Evolutionary conservation across 35 echinoderm and acorn worm genomes (phyloP).

Genomic region (Lytechinus pictus): DNA sequence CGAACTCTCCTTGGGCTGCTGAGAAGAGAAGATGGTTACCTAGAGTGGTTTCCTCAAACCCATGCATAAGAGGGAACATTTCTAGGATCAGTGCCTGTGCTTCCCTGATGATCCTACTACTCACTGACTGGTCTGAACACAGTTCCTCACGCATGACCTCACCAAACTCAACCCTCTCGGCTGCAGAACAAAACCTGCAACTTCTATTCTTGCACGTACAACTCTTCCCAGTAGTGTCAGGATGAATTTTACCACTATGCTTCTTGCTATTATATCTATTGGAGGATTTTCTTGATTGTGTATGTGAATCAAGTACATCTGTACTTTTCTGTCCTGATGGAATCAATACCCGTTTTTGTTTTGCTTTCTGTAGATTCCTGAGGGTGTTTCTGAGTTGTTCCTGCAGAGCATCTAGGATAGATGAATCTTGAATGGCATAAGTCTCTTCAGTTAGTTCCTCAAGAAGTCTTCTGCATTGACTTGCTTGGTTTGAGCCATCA

Average conservation of each 20-base stretch:
- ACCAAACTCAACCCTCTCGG: background rate
- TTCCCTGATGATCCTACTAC: background rate
- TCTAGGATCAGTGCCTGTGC: slow-evolving; percentile 26
- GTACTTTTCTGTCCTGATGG: background rate
- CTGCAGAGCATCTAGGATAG: background rate
- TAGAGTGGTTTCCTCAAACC: slow-evolving; percentile 5
- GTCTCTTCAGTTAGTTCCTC: background rate
- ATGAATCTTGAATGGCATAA: background rate
- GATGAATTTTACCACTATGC: background rate
- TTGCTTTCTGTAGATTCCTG: background rate
- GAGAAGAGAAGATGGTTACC: slow-evolving; percentile 25
- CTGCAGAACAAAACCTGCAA: background rate
- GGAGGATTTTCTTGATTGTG: background rate
- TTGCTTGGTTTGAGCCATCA: background rate
- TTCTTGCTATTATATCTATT: background rate
- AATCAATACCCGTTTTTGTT: background rate
- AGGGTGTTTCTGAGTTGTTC: background rate
- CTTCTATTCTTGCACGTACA: background rate
- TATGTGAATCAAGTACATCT: background rate
- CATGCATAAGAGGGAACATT: slow-evolving; percentile 27
- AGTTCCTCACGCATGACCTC: background rate
- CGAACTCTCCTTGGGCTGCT: slow-evolving; percentile 33
- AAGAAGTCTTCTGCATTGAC: background rate
- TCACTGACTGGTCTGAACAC: background rate
- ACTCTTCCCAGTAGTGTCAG: background rate